Evolutionary conservation across 2,113 vertebrate species (phyloP).

Genomic region (Ptilonorhynchus violaceus): DNA sequence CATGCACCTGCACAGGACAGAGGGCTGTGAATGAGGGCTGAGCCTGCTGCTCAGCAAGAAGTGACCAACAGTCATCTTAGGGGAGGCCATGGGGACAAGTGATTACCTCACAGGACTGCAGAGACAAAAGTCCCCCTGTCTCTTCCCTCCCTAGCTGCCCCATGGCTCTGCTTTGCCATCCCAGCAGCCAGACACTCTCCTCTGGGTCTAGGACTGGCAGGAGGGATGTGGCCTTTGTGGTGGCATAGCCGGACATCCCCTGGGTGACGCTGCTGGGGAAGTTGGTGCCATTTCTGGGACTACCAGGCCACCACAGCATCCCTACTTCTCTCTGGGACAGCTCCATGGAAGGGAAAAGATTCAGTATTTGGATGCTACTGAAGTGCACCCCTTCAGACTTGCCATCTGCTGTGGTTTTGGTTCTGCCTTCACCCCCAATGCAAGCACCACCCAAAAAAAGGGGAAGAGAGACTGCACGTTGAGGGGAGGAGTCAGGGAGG

Average conservation of each 20-base stretch:
- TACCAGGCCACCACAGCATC: not conserved
- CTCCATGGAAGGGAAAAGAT: not conserved
- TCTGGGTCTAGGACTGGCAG: not conserved
- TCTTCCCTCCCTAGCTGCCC: not conserved
- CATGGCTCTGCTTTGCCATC: not conserved
- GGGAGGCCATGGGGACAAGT: not conserved
- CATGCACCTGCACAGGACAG: not conserved
- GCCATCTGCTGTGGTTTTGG: not conserved
- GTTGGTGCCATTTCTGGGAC: not conserved
- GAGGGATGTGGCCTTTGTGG: not conserved
- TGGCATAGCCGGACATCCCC: not conserved
- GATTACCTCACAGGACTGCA: not conserved
- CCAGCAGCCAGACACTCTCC: not conserved
- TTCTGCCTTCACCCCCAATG: accelerated
- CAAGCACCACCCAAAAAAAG: not conserved
- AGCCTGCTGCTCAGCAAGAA: not conserved
- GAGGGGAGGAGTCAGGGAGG: not conserved
- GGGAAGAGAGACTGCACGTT: not conserved
- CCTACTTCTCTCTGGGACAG: not conserved
- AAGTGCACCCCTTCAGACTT: not conserved
- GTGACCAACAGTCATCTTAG: not conserved
- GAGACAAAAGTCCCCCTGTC: not conserved
- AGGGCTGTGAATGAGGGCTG: not conserved
- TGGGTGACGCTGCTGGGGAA: not conserved
- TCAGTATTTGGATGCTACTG: accelerated